Conservation (phyloP, 2,888 invertebrate genomes). For the Athalia rosae region DNA sequence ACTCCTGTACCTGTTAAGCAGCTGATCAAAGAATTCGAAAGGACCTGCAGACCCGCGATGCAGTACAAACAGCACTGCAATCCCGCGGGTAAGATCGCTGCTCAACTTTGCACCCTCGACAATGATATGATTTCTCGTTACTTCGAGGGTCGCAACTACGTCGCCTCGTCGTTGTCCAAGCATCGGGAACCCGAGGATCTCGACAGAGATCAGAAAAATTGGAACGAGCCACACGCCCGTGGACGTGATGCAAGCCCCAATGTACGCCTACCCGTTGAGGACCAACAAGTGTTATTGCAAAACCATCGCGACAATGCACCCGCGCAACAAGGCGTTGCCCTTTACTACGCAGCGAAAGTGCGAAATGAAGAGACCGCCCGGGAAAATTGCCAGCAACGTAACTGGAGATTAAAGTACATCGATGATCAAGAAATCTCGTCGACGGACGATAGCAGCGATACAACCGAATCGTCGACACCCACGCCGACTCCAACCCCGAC, state of each 20-base stretch:
- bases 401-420: conserved; percentile 39
- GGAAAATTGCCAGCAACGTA: conserved; percentile 24
- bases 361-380: background rate
- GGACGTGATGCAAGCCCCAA: background rate
- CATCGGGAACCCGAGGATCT: conserved; percentile 50
- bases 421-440: conserved; percentile 32
- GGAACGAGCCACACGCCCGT: background rate
- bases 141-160: conserved; percentile 61
- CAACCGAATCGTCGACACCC: conserved; percentile 23
- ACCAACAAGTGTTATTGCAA: background rate
- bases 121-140: conserved; percentile 67
- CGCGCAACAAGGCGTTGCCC: background rate
- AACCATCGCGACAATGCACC: background rate
- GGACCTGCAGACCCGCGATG: conserved; percentile 77
- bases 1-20: conserved; percentile 73
- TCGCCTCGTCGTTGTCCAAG: conserved; percentile 50
- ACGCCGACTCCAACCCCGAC: background rate
- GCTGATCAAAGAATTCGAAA: conserved; percentile 79
- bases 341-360: background rate
- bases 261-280: conserved; percentile 5
- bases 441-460: conserved; percentile 14
- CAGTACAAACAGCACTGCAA: conserved; percentile 74
- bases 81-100: conserved; percentile 62
- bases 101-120: conserved; percentile 62
- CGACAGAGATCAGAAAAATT: background rate